Evolutionary conservation across 2,113 vertebrate species (phyloP).

Genomic region (Oceanites oceanicus): DNA sequence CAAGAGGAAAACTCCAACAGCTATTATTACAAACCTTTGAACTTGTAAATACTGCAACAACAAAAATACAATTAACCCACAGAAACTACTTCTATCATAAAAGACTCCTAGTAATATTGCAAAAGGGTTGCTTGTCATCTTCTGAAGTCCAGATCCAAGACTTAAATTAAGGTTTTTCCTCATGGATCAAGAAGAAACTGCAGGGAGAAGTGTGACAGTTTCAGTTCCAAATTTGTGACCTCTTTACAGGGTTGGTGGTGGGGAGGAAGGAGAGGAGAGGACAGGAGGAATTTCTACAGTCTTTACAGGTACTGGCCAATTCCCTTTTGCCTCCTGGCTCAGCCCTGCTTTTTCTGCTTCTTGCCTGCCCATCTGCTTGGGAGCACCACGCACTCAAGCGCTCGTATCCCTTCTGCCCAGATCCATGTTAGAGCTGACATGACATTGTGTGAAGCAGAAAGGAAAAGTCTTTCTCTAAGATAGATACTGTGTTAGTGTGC

Average conservation of each 20-base stretch:
- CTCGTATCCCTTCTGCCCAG: not conserved
- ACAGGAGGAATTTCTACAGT: fast-evolving
- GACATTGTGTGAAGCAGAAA: not conserved
- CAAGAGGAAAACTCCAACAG: not conserved
- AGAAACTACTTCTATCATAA: not conserved
- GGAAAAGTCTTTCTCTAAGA: not conserved
- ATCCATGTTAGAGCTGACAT: not conserved
- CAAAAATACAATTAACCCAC: not conserved
- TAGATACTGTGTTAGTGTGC: not conserved
- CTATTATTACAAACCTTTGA: not conserved
- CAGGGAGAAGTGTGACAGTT: not conserved
- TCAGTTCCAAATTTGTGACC: not conserved
- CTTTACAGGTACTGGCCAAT: not conserved
- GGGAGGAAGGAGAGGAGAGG: not conserved
- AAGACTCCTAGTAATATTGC: not conserved
- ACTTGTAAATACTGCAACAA: not conserved
- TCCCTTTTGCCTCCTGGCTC: not conserved
- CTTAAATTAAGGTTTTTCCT: not conserved
- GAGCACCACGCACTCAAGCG: not conserved
- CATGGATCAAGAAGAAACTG: not conserved
- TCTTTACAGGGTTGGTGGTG: not conserved
- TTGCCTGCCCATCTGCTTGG: not conserved
- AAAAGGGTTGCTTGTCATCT: not conserved
- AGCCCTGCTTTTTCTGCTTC: not conserved
- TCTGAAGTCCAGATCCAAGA: not conserved